Evolutionary conservation across 2,888 invertebrate genomes (phyloP).

Genomic region (Stratiomys singularior): DNA sequence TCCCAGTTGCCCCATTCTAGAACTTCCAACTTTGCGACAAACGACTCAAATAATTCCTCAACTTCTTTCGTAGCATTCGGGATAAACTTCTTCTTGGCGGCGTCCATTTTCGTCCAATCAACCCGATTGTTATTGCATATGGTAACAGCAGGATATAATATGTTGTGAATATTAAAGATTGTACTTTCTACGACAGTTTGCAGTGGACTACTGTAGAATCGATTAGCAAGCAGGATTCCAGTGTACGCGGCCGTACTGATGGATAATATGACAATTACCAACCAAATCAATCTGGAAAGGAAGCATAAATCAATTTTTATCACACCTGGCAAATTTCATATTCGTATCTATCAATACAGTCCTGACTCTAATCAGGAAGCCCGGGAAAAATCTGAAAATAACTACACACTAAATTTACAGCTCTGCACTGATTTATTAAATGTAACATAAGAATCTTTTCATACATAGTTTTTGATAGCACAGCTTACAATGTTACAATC

Average conservation of each 20-base stretch:
- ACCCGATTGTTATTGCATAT: slow-evolving; percentile 62
- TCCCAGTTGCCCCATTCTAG: slow-evolving; percentile 61
- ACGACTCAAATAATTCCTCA: slow-evolving; percentile 54
- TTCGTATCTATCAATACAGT: too few relatives aligned
- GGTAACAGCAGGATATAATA: slow-evolving; percentile 61
- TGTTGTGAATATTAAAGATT: slow-evolving; percentile 61
- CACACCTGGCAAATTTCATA: too few relatives aligned
- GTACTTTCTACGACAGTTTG: slow-evolving; percentile 63
- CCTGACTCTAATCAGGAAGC: too few relatives aligned
- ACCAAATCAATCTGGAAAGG: slow-evolving; percentile 57
- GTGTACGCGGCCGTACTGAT: slow-evolving; percentile 60
- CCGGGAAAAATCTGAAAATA: too few relatives aligned
- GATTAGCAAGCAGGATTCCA: slow-evolving; percentile 59
- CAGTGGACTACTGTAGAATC: slow-evolving; percentile 58
- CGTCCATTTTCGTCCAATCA: slow-evolving; percentile 60
- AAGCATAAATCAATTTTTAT: too few relatives aligned
- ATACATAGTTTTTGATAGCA: too few relatives aligned
- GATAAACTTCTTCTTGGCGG: slow-evolving; percentile 58
- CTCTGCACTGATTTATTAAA: too few relatives aligned
- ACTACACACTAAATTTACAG: too few relatives aligned
- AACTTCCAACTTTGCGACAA: slow-evolving; percentile 58
- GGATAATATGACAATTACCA: slow-evolving; percentile 58
- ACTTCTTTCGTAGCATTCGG: slow-evolving; percentile 57
- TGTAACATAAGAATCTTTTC: too few relatives aligned
- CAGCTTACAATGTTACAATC: too few relatives aligned